Evolutionary conservation across 1,140 invertebrate species (phyloP).

Genomic region (Calosoma granatense): DNA sequence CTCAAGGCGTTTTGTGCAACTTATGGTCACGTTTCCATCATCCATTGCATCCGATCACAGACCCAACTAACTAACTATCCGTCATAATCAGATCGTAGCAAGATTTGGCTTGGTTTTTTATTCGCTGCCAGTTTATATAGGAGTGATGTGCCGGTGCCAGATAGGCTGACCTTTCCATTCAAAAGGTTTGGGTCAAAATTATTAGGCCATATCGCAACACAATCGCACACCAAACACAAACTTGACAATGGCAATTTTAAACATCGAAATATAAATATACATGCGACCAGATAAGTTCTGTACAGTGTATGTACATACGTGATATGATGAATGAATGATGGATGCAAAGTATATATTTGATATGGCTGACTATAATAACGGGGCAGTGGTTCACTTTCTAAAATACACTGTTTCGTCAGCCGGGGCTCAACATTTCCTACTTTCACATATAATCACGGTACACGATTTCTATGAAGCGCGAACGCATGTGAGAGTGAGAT

Average conservation of each 20-base stretch:
- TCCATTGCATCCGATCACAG: no score
- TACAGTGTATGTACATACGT: not conserved
- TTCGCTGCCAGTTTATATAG: no score
- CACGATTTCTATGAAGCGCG: conserved; percentile 6
- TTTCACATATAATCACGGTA: conserved; percentile 2
- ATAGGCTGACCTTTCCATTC: not conserved
- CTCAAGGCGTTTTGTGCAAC: no score
- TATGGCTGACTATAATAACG: not conserved
- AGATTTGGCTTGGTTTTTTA: no score
- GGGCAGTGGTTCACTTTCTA: conserved; percentile 1
- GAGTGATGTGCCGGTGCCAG: not conserved
- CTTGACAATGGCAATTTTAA: not conserved
- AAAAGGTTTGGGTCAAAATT: conserved; percentile 8
- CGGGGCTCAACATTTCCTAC: not conserved
- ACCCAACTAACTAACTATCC: no score
- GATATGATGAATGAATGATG: not conserved
- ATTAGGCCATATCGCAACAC: conserved; percentile 2
- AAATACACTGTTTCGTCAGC: not conserved
- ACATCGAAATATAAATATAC: conserved; percentile 9
- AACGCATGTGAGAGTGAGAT: not conserved
- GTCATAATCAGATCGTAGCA: no score
- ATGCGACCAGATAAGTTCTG: not conserved
- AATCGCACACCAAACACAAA: not conserved
- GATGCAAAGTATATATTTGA: no score
- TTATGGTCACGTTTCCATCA: no score